Evolutionary conservation across 2,797 vertebrate species (phyloP).

Genomic region (Parambassis ranga): DNA sequence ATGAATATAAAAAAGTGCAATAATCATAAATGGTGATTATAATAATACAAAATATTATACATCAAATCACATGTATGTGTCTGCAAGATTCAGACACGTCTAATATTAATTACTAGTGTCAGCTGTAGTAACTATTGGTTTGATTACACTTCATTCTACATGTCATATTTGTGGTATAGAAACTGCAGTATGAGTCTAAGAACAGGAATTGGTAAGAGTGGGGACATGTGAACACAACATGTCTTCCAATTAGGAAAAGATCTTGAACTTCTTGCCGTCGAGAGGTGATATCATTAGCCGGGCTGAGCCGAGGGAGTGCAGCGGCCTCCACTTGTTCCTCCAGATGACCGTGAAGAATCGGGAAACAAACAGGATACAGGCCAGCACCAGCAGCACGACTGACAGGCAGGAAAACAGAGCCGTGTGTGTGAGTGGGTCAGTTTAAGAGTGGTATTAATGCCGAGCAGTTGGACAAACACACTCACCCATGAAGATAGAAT

Average conservation of each 20-base stretch:
- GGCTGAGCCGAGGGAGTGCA: slow-evolving; percentile 44
- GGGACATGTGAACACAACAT: no score
- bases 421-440: neutral
- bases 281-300: slow-evolving; percentile 61
- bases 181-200: no score
- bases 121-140: no score
- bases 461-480: neutral
- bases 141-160: no score
- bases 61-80: neutral
- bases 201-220: no score
- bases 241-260: slow-evolving; percentile 42
- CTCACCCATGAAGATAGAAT: slow-evolving; percentile 80
- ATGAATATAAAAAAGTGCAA: neutral
- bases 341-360: slow-evolving; percentile 66
- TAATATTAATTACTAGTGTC: no score
- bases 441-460: neutral
- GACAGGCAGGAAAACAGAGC: neutral
- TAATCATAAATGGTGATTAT: no score
- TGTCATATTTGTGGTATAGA: no score
- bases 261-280: slow-evolving; percentile 36
- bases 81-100: no score
- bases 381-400: slow-evolving; percentile 70
- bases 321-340: slow-evolving; percentile 66
- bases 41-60: neutral
- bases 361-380: slow-evolving; percentile 64